Evolutionary conservation across 2,113 vertebrate genomes (phyloP), one percentile per base, ranked within the genome.

Genomic region (Upupa epops): DNA sequence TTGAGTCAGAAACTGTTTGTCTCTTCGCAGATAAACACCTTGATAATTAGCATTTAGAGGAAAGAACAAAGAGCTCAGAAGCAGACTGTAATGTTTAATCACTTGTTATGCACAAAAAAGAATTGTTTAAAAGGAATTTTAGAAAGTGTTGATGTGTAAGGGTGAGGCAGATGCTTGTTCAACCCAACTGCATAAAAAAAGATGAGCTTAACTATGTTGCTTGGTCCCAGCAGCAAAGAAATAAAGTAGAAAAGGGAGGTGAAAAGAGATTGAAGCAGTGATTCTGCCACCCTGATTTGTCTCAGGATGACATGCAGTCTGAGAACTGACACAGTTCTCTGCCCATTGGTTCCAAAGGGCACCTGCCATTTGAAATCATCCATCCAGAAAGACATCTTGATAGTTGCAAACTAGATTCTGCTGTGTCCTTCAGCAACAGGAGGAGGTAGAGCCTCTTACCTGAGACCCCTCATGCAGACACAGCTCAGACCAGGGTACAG

Each of bases 31-130:
- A 80, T 29, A 74, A 92, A 80, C 26, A 80, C 24, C 25, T 86
- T 76, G 83, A 91, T 78, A 92, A 92, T 90, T 90, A 87, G 5
- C n/a, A 90, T 74, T 74, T 91, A 77, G 31, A 63, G 10, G n/a
- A 82, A 74, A 70, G 60, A 87, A 94, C 32, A 85, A 89, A 88
- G 63, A 87, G 16, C 21, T 92, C 61, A 56, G 55, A 92, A 89
- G 4, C 58, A 65, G 17, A 31, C 5, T 89, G 26, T 70, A 58
- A 60, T 46, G 31, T 42, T 89, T 78, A 93, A 79, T 73, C 55
- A 48, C 45, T 72, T 90, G 22, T 60, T 85, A 64, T 20, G 40
- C 40, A 63, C 32, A 86, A 15, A 49, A 78, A 92, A 9, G 2
- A 1, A 36, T 56, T 77, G 48, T 84, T 84, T 71, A 36, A 82